A percentile compares a stretch with the other conserved stretches of the same genome.
Evolutionary conservation across 2,113 vertebrate genomes (phyloP).

Genomic region (Coracopsis vasa): DNA sequence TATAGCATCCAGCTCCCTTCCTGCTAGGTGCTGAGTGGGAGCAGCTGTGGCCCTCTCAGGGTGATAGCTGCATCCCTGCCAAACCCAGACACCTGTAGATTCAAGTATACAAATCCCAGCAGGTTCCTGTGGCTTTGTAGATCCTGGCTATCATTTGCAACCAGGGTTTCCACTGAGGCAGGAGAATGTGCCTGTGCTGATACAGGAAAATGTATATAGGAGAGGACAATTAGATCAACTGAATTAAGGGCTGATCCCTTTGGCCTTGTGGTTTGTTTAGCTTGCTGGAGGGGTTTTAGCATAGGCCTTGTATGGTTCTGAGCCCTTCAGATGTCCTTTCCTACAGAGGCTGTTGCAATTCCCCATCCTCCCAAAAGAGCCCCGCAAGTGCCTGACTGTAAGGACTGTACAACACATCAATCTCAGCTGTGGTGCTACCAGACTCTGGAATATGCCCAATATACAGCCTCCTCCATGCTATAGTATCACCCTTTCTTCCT

Average conservation of each 20-base stretch:
- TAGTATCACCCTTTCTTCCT: not conserved
- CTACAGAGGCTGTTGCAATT: not conserved
- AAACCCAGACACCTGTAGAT: not conserved
- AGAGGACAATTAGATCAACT: slow-evolving; percentile 17
- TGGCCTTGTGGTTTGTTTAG: slow-evolving; percentile 53
- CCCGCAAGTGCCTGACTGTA: not conserved
- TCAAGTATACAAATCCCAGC: not conserved
- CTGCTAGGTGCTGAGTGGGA: not conserved
- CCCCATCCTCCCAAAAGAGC: not conserved
- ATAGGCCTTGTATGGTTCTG: not conserved
- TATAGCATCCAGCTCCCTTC: not conserved
- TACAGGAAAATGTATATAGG: not conserved
- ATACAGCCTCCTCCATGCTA: not conserved
- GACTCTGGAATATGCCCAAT: not conserved
- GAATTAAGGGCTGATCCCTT: slow-evolving; percentile 35
- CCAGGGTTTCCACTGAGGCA: not conserved
- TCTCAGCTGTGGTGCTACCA: not conserved
- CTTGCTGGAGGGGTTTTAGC: slow-evolving; percentile 1
- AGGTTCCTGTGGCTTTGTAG: not conserved
- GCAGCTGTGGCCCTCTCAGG: not conserved
- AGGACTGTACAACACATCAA: not conserved
- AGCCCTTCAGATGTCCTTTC: not conserved
- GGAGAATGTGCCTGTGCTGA: not conserved
- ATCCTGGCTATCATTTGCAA: not conserved
- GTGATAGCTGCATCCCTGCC: not conserved